Evolutionary conservation across 2,113 vertebrate genomes (phyloP), one percentile per base, ranked within the genome.

Genomic region (Melanotaenia duboulayi): DNA sequence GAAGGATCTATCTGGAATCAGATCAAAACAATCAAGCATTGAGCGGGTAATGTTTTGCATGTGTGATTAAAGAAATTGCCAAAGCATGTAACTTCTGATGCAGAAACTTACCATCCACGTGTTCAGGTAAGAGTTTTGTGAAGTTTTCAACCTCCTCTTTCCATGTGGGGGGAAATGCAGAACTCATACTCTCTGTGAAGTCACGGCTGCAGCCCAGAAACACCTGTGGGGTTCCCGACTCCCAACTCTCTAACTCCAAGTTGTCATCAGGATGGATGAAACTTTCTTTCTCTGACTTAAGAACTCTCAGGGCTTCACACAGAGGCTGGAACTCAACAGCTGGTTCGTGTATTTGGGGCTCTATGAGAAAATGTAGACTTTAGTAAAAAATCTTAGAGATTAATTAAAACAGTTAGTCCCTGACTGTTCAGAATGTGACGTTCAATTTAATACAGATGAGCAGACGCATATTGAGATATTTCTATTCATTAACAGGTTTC

Each of bases 71-170:
- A 68, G 37, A 28, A 39, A n/a, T n/a, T 5, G n/a, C 40, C 40
- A 42, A 42, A 42, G 16, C 39, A 42, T 16, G 39, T 40, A 12
- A 40, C 12, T 42, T 14, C 10, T 22, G 13, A 49, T 8, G 3
- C 25, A 56, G 28, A 12, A n/a, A 16, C 90, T 91, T 63, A 94
- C 93, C 40, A 17, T 89, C 76, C 40, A 69, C 68, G 35, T 78
- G 51, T 35, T 74, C 39, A 25, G 63, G 71, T 37, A 81, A 67
- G 9, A 92, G 39, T 37, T 68, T 74, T 4, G n/a, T 48, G 56
- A 94, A 94, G 32, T 81, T 80, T 57, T 94, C 92, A 7, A 23
- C 28, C 32, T 24, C 23, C 17, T 74, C 23, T 0, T 35, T 28
- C 24, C 7, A 11, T 7, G 0, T 13, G 14, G 52, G 5, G 11